Evolutionary conservation across 2,797 vertebrate genomes (phyloP), one percentile per base, ranked within the genome.

Genomic region (Rhabdomys pumilio): DNA sequence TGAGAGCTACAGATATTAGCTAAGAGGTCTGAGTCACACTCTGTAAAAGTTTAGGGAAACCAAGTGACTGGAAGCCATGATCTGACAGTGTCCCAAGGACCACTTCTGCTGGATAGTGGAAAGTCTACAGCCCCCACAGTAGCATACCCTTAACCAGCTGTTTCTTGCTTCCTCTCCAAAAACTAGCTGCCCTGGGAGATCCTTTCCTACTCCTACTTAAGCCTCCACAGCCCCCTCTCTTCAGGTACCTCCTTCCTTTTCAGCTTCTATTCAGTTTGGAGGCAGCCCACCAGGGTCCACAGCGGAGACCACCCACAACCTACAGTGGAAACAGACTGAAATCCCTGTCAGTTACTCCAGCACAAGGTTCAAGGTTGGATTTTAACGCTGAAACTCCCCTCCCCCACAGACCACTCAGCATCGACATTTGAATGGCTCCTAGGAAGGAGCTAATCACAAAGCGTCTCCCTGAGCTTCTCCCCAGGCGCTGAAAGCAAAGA

Each of bases 281-380:
- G 77, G 57, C 87, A 91, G 86, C 63, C 69, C 47, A 72, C 85
- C 22, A 75, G 29, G 29, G 29, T 55, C 86, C 76, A 72, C 20
- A 73, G 63, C 53, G 15, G 59, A 97, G 97, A 97, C 96, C 97
- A 98, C 97, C 97, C 97, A 97, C 90, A 89, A 94, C 63, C 77
- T 47, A 1, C 38, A 73, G 59, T 50, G 5, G 87, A 82, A 79
- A 94, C 89, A 95, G 81, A 80, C 75, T 97, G 96, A 97, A 96
- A 97, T 95, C 95, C 87, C 90, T 94, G 88, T 96, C 94, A 95
- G 84, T 95, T 95, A 61, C 69, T 59, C 59, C 63, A 76, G 96
- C 65, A 69, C 50, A 89, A 34, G 89, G 89, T 22, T 0, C 79
- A 13, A 69, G 44, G 0, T 59, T 89, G 34, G 34, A 69, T 63